Percentiles rank a stretch among this genome's conserved stretches.
These are phyloP conservation scores for Natrix natrix DNA, from an alignment of 2,797 vertebrate species.

Conservation along the genomic window DNA sequence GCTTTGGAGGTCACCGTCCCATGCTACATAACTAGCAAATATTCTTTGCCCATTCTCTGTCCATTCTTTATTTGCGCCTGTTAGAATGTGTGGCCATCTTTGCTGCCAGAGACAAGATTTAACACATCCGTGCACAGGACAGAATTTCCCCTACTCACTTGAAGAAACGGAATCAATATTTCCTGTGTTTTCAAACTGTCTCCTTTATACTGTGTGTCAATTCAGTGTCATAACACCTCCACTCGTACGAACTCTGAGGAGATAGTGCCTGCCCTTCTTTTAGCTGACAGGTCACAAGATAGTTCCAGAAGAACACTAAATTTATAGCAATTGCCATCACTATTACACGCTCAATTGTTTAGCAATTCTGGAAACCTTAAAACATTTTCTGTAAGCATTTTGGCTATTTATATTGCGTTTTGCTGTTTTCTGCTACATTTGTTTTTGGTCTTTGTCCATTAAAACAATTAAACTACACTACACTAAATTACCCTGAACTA, in stretches of 20 bases:
- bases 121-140: neutral
- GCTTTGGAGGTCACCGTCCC: neutral
- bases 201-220: neutral
- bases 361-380: neutral
- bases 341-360: neutral
- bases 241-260: neutral
- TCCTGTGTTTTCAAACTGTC: neutral
- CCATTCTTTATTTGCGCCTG: neutral
- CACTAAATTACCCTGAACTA: neutral
- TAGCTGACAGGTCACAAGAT: neutral
- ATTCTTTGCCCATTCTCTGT: neutral
- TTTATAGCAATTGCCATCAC: neutral
- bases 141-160: neutral
- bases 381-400: neutral
- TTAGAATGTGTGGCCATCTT: neutral
- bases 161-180: neutral
- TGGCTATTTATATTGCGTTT: neutral
- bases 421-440: neutral
- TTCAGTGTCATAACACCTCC: neutral
- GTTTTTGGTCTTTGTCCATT: neutral
- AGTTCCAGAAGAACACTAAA: neutral
- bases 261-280: neutral
- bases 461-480: neutral
- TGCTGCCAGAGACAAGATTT: neutral
- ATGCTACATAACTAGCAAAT: neutral